These are phyloP conservation scores for Apamea crenata DNA, from an alignment of 2,888 invertebrate genomes.

Conservation along the genomic window DNA sequence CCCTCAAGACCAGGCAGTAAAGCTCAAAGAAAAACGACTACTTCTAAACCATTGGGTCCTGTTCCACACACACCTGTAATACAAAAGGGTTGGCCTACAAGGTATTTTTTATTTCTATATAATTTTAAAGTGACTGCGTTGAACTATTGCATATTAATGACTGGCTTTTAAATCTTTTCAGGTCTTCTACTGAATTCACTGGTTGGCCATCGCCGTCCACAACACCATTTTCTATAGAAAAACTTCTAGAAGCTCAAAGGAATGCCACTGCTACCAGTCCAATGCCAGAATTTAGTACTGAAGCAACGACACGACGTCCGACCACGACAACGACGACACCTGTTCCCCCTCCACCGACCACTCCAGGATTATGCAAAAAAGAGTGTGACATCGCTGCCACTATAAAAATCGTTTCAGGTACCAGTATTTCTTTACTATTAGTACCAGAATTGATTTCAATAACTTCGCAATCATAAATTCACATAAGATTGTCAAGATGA, in stretches of 20 bases:
- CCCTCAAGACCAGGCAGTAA: constrained; percentile 94
- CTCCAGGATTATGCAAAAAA: constrained; percentile 94
- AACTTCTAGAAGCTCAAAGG: constrained; percentile 92
- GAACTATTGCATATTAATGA: neutral
- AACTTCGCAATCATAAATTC: neutral
- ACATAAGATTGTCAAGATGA: neutral
- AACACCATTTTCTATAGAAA: constrained; percentile 96
- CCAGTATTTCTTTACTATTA: neutral
- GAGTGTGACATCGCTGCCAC: constrained; percentile 97
- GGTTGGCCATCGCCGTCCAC: constrained; percentile 97
- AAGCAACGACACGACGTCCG: constrained; percentile 88
- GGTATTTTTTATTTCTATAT: constrained; percentile 83
- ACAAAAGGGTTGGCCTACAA: constrained; percentile 95
- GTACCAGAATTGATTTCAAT: neutral
- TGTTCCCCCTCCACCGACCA: constrained; percentile 93
- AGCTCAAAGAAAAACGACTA: constrained; percentile 90
- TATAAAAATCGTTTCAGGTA: constrained; percentile 94
- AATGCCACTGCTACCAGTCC: constrained; percentile 91
- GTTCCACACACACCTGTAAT: constrained; percentile 91
- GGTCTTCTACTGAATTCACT: constrained; percentile 96
- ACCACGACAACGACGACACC: constrained; percentile 92
- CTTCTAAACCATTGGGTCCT: constrained; percentile 90
- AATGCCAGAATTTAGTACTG: constrained; percentile 82
- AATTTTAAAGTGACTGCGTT: neutral
- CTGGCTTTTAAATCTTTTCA: constrained; percentile 74